Base-by-base conservation (phyloP, 2,113 vertebrate genomes). In the Tachycineta bicolor region DNA sequence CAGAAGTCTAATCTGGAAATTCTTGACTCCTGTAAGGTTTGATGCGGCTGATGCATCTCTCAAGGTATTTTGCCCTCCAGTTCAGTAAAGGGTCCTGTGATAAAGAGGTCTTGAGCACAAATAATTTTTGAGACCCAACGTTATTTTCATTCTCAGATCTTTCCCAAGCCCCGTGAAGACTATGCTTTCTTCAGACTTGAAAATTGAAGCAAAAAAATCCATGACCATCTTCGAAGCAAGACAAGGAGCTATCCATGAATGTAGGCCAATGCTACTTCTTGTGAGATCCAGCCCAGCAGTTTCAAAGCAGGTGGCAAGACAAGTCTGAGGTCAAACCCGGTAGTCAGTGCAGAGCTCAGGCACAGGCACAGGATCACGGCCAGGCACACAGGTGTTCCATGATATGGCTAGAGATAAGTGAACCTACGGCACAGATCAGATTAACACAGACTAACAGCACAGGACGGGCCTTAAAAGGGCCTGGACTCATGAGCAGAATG, bases 341-440 rank as follows among this genome's bases (percentile, higher is more conserved):
- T 19, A 16, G 16, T 18, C 10, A 43, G 26, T 31, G 19, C 68
- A 80, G 63, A 76, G 39, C 47, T 53, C 47, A 53, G 43, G 47
- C 28, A 63, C 34, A 59, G n/a, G 2, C 3, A 4, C 1, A 0
- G 6, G 31, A 11, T 20, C 22, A 7, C 25, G 71, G 34, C 33
- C 63, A 80, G 39, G 20, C 39, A 55, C 15, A 43, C 4, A 34
- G 39, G 3, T 10, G 17, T 60, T 52, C 12, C 12, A 3, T 37
- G n/a, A 8, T 22, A 25, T 9, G 47, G 43, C 14, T 37, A 17
- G 20, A 67, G 52, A 75, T 70, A 75, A 58, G 39, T 1, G 76
- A 90, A 34, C 9, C 34, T 69, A 18, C 24, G 37, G 11, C 49
- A 43, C 3, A 65, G n/a, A 14, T 41, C 26, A 53, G 33, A 43